These are phyloP conservation scores for Catostylus mosaicus DNA, from an alignment of 30 jellyfish, hydroid and myxozoan genomes.

Conservation along the genomic window DNA sequence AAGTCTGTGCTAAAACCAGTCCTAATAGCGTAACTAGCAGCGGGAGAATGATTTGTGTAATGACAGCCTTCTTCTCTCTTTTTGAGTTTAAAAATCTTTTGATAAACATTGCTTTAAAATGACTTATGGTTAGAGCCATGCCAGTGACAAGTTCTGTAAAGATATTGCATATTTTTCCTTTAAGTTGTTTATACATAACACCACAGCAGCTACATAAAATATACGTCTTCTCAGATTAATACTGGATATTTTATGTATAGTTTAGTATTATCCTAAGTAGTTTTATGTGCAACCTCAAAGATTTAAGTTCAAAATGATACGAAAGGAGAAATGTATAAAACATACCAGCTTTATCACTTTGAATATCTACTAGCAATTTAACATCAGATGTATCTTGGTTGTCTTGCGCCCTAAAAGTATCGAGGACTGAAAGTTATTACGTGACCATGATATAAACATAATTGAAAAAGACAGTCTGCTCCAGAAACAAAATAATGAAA, in stretches of 20 bases:
- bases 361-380: conserved; percentile 34
- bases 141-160: conserved; percentile 83
- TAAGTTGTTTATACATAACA: neutral
- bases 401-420: conserved; percentile 35
- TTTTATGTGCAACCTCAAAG: no score
- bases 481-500: no score
- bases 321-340: neutral
- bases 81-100: conserved; percentile 79
- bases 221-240: no score
- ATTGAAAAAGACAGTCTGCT: no score
- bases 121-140: conserved; percentile 40
- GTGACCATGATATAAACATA: no score
- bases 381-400: conserved; percentile 33
- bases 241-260: no score
- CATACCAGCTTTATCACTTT: conserved; percentile 14
- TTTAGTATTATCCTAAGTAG: no score
- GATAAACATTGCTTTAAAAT: conserved; percentile 87
- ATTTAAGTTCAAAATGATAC: neutral
- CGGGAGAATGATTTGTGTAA: conserved; percentile 85
- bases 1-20: conserved; percentile 44
- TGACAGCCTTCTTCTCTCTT: conserved; percentile 82
- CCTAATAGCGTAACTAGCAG: conserved; percentile 70
- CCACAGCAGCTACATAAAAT: neutral
- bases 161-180: no score
- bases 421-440: no score